Conservation (phyloP, 2,888 invertebrate species). For the Melanargia galathea region DNA sequence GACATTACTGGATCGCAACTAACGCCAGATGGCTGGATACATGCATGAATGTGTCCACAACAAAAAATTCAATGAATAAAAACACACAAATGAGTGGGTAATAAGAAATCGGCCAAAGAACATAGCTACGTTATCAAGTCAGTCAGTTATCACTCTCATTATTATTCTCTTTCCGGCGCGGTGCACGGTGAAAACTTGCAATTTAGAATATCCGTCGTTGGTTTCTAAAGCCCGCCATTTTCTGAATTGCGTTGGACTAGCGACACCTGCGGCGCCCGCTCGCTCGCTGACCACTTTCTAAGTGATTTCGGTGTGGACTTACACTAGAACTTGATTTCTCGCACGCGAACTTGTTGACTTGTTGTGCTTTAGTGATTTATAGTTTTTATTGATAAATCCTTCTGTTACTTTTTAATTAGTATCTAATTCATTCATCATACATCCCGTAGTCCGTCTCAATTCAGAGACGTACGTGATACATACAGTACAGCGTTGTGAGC, state of each 20-base stretch:
- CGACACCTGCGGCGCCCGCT: conserved; percentile 6
- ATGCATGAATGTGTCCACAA: no score
- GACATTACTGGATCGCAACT: no score
- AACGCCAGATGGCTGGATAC: no score
- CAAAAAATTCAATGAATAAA: background rate
- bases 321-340: conserved; percentile 11
- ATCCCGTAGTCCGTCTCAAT: no score
- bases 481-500: no score
- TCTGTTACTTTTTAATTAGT: no score
- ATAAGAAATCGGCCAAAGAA: background rate
- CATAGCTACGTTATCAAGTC: background rate
- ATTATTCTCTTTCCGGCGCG: conserved; percentile 30
- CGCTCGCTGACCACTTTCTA: conserved; percentile 35
- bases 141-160: conserved; percentile 22
- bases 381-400: background rate
- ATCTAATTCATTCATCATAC: no score
- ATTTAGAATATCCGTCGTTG: conserved; percentile 34
- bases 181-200: conserved; percentile 37
- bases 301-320: conserved; percentile 10
- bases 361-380: background rate
- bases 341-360: background rate
- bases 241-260: conserved; percentile 10
- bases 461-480: no score
- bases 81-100: background rate
- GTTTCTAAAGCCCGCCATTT: conserved; percentile 25